phyloP scores from a whole-genome alignment of 2,888 invertebrate species.

The Rhingia rostrata region DNA sequence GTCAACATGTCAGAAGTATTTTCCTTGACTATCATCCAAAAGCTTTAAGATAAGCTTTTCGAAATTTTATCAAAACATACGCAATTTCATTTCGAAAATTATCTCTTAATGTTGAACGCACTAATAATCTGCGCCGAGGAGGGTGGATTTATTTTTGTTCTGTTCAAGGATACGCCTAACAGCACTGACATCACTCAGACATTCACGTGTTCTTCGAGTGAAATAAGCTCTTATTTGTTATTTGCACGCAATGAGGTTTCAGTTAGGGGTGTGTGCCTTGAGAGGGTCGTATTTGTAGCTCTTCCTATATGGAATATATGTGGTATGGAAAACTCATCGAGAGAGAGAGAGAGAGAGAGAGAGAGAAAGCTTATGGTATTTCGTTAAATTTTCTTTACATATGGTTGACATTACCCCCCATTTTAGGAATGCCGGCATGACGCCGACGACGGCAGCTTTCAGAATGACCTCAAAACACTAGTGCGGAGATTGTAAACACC shows the following conservation, averaged over 20 bases:
- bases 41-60: neutral
- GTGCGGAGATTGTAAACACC: slow-evolving; percentile 29
- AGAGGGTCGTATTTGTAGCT: slow-evolving; percentile 12
- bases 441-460: slow-evolving; percentile 11
- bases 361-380: slow-evolving; percentile 7
- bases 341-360: slow-evolving; percentile 18
- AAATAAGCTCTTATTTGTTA: neutral
- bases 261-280: slow-evolving; percentile 9
- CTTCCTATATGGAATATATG: neutral
- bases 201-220: slow-evolving; percentile 4
- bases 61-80: neutral
- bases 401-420: slow-evolving; percentile 10
- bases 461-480: slow-evolving; percentile 36
- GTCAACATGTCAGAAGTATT: slow-evolving; percentile 4
- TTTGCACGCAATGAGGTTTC: neutral
- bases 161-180: slow-evolving; percentile 24
- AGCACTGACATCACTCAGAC: slow-evolving; percentile 32
- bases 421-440: neutral
- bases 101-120: neutral
- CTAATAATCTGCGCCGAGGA: neutral
- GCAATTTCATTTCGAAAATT: slow-evolving; percentile 11
- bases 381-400: slow-evolving; percentile 48
- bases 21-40: slow-evolving; percentile 27
- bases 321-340: neutral
- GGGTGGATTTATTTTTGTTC: slow-evolving; percentile 26